Conservation (phyloP, 2,113 vertebrate genomes). For the Rhinichthys klamathensis region DNA sequence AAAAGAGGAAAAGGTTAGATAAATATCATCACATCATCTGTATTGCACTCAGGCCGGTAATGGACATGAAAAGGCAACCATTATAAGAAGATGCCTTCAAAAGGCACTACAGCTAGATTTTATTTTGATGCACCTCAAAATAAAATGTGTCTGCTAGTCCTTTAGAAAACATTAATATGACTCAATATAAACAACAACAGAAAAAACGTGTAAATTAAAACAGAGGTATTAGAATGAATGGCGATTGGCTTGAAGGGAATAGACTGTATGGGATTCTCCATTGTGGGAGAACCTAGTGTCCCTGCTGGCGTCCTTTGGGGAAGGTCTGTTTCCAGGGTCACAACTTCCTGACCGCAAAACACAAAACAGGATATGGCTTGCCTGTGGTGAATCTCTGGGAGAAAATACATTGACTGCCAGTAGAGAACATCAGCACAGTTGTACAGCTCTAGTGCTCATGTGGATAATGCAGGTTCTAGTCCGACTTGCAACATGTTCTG, state of each 20-base stretch:
- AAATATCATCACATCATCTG: slow-evolving; percentile 42
- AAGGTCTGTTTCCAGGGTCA: slow-evolving; percentile 48
- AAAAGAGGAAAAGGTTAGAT: slow-evolving; percentile 27
- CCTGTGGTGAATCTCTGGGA: slow-evolving; percentile 14
- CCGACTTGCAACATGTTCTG: background rate
- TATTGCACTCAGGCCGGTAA: slow-evolving; percentile 48
- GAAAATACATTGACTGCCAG: background rate
- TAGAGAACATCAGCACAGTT: slow-evolving; percentile 2
- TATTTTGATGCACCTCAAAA: slow-evolving; percentile 45
- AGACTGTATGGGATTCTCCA: slow-evolving; percentile 15
- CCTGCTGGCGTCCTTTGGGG: slow-evolving; percentile 30
- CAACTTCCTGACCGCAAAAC: slow-evolving; percentile 47
- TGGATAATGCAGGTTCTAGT: slow-evolving; percentile 6
- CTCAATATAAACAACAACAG: background rate
- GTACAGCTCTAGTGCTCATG: background rate
- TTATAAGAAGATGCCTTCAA: slow-evolving; percentile 45
- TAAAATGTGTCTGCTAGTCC: slow-evolving; percentile 38
- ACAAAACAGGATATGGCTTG: slow-evolving; percentile 53
- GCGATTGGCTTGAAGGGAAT: background rate
- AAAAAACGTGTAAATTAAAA: background rate
- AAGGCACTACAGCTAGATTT: slow-evolving; percentile 57
- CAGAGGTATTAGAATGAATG: slow-evolving; percentile 1
- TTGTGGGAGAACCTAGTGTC: background rate
- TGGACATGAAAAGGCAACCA: slow-evolving; percentile 33
- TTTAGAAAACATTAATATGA: slow-evolving; percentile 20